A percentile compares a stretch with the other conserved stretches of the same genome.
Evolutionary conservation across 2,888 invertebrate genomes (phyloP).

Genomic region (Stenodema calcarata): DNA sequence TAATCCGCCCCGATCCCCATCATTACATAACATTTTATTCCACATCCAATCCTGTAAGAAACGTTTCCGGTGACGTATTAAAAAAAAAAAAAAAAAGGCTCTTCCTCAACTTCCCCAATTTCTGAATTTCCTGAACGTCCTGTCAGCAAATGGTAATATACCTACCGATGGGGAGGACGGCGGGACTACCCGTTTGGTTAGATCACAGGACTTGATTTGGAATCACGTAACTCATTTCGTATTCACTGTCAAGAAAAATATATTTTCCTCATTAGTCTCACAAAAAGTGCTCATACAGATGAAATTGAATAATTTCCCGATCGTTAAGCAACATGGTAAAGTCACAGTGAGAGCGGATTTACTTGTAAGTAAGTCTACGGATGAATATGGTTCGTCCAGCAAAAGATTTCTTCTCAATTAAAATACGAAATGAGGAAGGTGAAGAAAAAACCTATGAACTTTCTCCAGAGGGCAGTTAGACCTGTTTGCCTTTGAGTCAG

Average conservation of each 20-base stretch:
- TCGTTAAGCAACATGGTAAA: neutral
- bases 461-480: neutral
- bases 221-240: neutral
- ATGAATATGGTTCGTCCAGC: neutral
- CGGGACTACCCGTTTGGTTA: neutral
- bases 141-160: neutral
- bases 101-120: neutral
- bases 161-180: neutral
- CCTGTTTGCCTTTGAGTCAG: neutral
- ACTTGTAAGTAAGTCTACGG: neutral
- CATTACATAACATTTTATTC: neutral
- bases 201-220: neutral
- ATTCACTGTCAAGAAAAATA: neutral
- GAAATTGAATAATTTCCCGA: no score
- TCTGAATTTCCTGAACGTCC: neutral
- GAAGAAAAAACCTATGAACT: neutral
- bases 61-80: neutral
- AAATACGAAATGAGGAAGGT: neutral
- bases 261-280: no score
- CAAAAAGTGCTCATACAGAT: no score
- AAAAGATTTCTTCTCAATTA: neutral
- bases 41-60: no score
- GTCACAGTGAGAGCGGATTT: neutral
- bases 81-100: neutral
- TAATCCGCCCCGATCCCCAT: neutral